Evolutionary conservation across 2,888 invertebrate genomes (phyloP).

Genomic region (Parascotia fuliginaria): DNA sequence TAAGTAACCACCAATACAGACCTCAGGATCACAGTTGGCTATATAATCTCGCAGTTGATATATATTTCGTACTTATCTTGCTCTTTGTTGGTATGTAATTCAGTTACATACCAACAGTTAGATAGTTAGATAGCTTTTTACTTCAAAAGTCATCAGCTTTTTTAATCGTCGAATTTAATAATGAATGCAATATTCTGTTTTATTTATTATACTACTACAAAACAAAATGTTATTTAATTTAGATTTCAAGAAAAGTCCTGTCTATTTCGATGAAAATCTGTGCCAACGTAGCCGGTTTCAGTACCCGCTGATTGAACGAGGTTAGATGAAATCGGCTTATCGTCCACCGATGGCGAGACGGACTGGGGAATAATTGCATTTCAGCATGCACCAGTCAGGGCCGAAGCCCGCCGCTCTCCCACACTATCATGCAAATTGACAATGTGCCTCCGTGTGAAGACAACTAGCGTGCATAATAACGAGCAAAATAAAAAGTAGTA

Average conservation of each 20-base stretch:
- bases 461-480: constrained; percentile 16
- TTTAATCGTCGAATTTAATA: no score
- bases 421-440: constrained; percentile 56
- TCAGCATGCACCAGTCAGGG: constrained; percentile 54
- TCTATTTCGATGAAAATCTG: constrained; percentile 30
- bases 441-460: constrained; percentile 38
- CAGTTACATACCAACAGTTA: no score
- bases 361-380: constrained; percentile 70
- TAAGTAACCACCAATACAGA: no score
- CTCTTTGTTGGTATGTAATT: no score
- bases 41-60: no score
- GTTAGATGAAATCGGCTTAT: constrained; percentile 80
- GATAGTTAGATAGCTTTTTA: no score
- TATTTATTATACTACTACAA: no score
- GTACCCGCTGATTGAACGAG: constrained; percentile 73
- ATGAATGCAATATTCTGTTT: no score
- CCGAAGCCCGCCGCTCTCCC: constrained; percentile 30
- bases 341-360: constrained; percentile 61
- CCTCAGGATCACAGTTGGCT: no score
- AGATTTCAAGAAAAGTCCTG: background rate
- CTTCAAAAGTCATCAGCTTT: no score
- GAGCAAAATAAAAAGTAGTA: background rate
- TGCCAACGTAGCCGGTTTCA: constrained; percentile 51
- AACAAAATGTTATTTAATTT: no score
- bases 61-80: no score